phyloP scores from a whole-genome alignment of 2,888 invertebrate genomes.

The Acronicta alni region DNA sequence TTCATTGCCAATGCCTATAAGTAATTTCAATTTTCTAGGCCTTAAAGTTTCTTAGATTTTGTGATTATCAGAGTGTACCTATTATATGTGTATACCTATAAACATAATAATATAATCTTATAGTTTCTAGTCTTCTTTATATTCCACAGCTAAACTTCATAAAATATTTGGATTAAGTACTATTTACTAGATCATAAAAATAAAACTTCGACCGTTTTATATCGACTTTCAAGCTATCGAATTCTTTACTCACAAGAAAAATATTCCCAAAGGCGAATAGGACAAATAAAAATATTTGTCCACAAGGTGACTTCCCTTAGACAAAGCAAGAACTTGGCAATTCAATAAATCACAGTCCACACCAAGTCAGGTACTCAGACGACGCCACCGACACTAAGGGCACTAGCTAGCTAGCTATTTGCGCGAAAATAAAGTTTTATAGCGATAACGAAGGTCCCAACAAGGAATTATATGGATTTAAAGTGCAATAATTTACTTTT shows the following conservation, averaged over 20 bases:
- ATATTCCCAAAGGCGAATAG: constrained; percentile 59
- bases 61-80: too few relatives aligned
- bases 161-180: not conserved
- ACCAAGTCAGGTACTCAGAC: constrained; percentile 41
- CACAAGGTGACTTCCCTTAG: constrained; percentile 65
- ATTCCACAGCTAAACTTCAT: not conserved
- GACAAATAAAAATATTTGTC: constrained; percentile 62
- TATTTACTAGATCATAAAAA: constrained; percentile 13
- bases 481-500: constrained; percentile 14
- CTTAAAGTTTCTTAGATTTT: too few relatives aligned
- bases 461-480: constrained; percentile 28
- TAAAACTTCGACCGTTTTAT: constrained; percentile 31
- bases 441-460: constrained; percentile 56
- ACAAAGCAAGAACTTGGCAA: constrained; percentile 40
- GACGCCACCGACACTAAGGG: constrained; percentile 32
- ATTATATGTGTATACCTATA: too few relatives aligned
- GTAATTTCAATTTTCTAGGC: too few relatives aligned
- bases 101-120: too few relatives aligned
- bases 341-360: constrained; percentile 51
- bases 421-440: constrained; percentile 68
- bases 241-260: constrained; percentile 41
- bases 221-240: constrained; percentile 7
- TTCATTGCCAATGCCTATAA: too few relatives aligned
- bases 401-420: constrained; percentile 59
- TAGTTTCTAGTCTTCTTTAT: too few relatives aligned